Base-by-base conservation (phyloP, 2,113 vertebrate species). In the Oreocharis arfaki region DNA sequence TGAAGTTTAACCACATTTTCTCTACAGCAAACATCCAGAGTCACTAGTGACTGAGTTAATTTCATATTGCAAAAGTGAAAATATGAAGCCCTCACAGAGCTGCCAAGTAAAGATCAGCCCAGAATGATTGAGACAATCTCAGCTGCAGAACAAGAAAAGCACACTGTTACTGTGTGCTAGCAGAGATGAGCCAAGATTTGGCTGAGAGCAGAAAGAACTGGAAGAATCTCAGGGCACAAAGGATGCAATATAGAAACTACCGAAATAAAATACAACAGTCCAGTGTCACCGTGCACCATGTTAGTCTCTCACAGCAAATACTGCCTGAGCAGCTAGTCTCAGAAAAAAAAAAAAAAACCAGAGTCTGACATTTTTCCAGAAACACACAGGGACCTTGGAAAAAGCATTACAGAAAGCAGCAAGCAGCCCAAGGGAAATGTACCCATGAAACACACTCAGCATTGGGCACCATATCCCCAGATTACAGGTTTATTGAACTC, bases 401-500 rank as follows among this genome's bases (percentile, higher is more conserved):
- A 73, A 68, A 71, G 39, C 5, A 2, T 49, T 67, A 47, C 20
- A 71, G 87, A 81, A 86, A 88, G 61, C 76, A 88, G 28, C n/a
- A 86, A 55, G 64, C 27, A 91, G 59, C n/a, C 46, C 46, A 55
- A 65, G 33, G 37, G 37, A 84, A 33, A 64, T 50, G 6, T 17
- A 53, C 10, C 32, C 37, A 28, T 41, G 41, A 50, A 46, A 77
- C 32, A 47, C 19, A 20, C 26, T 10, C 13, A 85, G 59, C 23
- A 27, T 1, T 60, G 15, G 46, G 41, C 0, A 0, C 21, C 27
- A 3, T 13, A 24, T 76, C 22, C 23, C 41, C 67, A 57, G 37
- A 52, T 22, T 11, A 49, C 20, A 20, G 21, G 4, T 37, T 4
- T 57, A 53, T 18, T 16, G 35, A 91, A 47, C 37, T 33, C 21